Conservation (phyloP, 23 tunicate species). For the Botrylloides violaceus region DNA sequence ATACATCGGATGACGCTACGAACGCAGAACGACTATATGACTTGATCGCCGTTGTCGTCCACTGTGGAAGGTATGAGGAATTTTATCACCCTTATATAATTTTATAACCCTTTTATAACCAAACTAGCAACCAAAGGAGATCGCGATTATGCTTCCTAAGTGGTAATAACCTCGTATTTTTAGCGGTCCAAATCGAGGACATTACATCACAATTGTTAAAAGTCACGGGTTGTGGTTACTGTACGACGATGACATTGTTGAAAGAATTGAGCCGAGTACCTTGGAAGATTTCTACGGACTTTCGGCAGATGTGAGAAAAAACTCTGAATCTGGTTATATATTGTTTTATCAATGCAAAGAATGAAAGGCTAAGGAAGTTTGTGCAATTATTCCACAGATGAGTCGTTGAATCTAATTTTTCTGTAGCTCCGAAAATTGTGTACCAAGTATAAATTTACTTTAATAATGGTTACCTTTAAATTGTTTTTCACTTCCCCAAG, state of each 20-base stretch:
- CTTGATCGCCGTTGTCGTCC: constrained; percentile 96
- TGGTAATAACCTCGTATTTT: no score
- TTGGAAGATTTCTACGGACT: constrained; percentile 97
- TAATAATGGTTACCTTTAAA: neutral
- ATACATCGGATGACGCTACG: constrained; percentile 82
- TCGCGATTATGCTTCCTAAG: no score
- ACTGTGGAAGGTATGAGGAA: constrained; percentile 98
- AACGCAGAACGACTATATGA: constrained; percentile 77
- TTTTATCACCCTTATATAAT: no score
- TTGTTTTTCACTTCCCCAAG: neutral
- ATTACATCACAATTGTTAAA: constrained; percentile 90
- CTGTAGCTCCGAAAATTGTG: neutral
- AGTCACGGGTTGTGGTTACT: constrained; percentile 92
- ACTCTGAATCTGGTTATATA: constrained; percentile 95
- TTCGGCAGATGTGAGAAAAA: constrained; percentile 66
- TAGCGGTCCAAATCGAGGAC: constrained; percentile 98
- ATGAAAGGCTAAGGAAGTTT: no score
- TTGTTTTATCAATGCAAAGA: constrained; percentile 77
- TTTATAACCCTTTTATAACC: no score
- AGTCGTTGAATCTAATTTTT: no score
- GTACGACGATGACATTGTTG: constrained; percentile 96
- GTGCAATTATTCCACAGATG: no score
- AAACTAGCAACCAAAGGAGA: no score
- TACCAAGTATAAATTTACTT: neutral
- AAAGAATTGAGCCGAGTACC: constrained; percentile 64